phyloP scores from a whole-genome alignment of 2,888 invertebrate genomes.

The Thereva nobilitata region DNA sequence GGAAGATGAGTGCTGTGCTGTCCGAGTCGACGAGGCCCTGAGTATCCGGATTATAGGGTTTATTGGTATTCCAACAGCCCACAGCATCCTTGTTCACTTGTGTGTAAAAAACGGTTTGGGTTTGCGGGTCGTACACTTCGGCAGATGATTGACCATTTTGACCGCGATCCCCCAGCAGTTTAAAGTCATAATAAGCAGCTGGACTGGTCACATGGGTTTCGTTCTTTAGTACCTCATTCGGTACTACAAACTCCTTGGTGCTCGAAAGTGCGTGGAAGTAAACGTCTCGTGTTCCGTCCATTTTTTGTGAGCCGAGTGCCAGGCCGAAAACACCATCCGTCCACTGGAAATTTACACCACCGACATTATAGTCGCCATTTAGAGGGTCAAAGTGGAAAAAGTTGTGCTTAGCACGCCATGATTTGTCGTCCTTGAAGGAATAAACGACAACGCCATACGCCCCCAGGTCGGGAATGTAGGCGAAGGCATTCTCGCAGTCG shows the following conservation, averaged over 20 bases:
- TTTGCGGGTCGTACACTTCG: constrained; percentile 70
- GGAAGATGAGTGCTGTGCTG: constrained; percentile 71
- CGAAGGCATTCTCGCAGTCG: constrained; percentile 75
- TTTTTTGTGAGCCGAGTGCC: constrained; percentile 66
- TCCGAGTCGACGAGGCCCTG: constrained; percentile 71
- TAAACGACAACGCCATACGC: constrained; percentile 79
- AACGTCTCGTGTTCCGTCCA: constrained; percentile 67
- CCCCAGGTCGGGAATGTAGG: constrained; percentile 77
- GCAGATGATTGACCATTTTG: constrained; percentile 74
- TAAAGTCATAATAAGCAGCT: constrained; percentile 72
- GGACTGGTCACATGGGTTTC: constrained; percentile 69
- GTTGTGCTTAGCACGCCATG: constrained; percentile 80
- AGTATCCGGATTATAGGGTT: constrained; percentile 67
- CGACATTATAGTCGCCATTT: constrained; percentile 74
- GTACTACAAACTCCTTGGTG: constrained; percentile 78
- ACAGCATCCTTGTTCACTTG: constrained; percentile 77
- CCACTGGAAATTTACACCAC: constrained; percentile 83
- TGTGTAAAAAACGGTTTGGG: constrained; percentile 74
- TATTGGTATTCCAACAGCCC: constrained; percentile 78
- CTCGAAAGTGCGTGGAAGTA: constrained; percentile 84
- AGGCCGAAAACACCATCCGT: constrained; percentile 80
- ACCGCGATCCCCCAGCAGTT: constrained; percentile 73
- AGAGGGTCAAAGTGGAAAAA: constrained; percentile 84
- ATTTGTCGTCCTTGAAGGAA: constrained; percentile 71
- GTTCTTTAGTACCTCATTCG: constrained; percentile 73